These are phyloP conservation scores for Ancistrus triradiatus DNA, from an alignment of 2,113 vertebrate species.

Conservation along the genomic window DNA sequence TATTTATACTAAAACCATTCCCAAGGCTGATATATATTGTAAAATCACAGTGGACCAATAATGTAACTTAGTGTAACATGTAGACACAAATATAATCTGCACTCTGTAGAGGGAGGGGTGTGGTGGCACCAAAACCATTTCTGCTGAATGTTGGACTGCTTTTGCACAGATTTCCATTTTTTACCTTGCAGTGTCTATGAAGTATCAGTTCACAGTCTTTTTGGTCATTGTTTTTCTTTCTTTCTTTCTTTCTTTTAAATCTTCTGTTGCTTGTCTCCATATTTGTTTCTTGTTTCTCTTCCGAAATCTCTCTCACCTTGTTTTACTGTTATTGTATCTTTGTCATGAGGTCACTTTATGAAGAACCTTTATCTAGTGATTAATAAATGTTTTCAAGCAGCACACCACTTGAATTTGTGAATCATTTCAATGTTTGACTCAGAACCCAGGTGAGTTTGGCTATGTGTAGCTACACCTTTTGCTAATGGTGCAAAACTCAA, in stretches of 20 bases:
- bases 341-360: conserved; percentile 51
- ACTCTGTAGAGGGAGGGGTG: not conserved
- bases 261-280: conserved; percentile 23
- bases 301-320: conserved; percentile 34
- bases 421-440: too few relatives aligned
- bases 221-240: too few relatives aligned
- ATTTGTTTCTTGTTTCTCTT: not conserved
- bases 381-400: conserved; percentile 77
- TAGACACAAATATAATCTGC: conserved; percentile 1
- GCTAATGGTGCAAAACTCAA: too few relatives aligned
- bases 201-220: too few relatives aligned
- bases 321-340: conserved; percentile 48
- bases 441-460: too few relatives aligned
- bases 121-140: conserved; percentile 34
- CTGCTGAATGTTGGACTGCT: not conserved
- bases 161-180: too few relatives aligned
- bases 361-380: conserved; percentile 48
- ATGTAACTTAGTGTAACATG: not conserved
- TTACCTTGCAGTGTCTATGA: too few relatives aligned
- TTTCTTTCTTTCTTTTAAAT: conserved; percentile 37
- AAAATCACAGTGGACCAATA: not conserved
- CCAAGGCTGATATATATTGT: conserved; percentile 48
- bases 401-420: conserved; percentile 32
- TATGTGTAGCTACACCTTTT: too few relatives aligned
- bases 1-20: conserved; percentile 54